Evolutionary conservation across 2,888 invertebrate genomes (phyloP).

Genomic region (Brachypalpus laphriformis): DNA sequence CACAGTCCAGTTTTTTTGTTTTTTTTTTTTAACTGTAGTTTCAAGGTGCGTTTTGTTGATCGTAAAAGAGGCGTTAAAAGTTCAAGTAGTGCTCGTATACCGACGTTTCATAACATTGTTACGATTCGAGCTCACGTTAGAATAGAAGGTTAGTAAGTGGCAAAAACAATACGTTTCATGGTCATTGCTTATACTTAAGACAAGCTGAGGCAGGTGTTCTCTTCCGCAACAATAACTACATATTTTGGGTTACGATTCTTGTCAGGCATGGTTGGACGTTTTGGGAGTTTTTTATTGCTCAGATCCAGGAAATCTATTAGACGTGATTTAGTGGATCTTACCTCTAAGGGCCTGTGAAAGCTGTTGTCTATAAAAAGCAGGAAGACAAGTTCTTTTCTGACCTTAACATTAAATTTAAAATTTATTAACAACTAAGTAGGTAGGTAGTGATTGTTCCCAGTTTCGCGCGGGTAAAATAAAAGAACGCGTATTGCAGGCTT

Average conservation of each 20-base stretch:
- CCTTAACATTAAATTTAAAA: too few relatives aligned
- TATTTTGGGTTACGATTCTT: background rate
- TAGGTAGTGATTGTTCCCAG: too few relatives aligned
- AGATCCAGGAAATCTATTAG: background rate
- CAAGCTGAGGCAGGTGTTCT: background rate
- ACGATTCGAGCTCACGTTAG: background rate
- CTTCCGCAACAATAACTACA: background rate
- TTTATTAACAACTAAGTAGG: too few relatives aligned
- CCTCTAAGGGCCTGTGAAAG: too few relatives aligned
- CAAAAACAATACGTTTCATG: background rate
- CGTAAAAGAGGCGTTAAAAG: background rate
- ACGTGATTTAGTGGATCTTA: too few relatives aligned
- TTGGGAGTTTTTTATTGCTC: background rate
- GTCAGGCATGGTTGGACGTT: background rate
- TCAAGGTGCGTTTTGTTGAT: slow-evolving; percentile 26
- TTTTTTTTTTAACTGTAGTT: slow-evolving; percentile 12
- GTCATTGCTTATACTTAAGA: background rate
- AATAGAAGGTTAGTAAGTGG: slow-evolving; percentile 15
- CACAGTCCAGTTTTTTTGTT: background rate
- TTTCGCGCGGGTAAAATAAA: too few relatives aligned
- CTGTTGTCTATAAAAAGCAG: too few relatives aligned
- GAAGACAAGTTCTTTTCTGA: too few relatives aligned
- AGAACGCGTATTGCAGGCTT: too few relatives aligned
- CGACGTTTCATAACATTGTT: background rate
- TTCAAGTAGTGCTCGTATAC: slow-evolving; percentile 5